Evolutionary conservation across 1,140 invertebrate genomes (phyloP).

Genomic region (Monochamus saltuarius): DNA sequence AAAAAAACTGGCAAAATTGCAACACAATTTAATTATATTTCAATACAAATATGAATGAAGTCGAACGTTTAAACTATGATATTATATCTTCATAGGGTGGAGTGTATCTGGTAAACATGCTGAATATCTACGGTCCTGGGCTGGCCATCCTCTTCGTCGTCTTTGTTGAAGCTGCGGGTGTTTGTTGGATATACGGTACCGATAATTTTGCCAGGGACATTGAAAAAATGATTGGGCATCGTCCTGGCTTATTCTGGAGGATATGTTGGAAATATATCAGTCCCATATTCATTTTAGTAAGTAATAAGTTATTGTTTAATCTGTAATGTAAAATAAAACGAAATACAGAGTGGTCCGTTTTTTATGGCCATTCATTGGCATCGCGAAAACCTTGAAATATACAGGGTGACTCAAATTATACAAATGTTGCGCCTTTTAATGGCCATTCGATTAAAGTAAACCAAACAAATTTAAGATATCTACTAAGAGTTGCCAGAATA

Average conservation of each 20-base stretch:
- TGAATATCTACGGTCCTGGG: slow-evolving; percentile 94
- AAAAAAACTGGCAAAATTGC: neutral
- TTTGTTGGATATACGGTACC: slow-evolving; percentile 96
- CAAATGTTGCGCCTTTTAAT: too few species aligned
- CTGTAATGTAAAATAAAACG: too few species aligned
- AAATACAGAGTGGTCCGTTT: too few species aligned
- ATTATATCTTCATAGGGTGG: slow-evolving; percentile 66
- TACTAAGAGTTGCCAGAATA: too few species aligned
- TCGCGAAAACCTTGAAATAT: too few species aligned
- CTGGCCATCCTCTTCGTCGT: slow-evolving; percentile 96
- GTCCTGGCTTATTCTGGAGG: slow-evolving; percentile 87
- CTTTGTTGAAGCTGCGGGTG: slow-evolving; percentile 91
- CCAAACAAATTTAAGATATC: too few species aligned
- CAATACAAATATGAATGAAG: neutral
- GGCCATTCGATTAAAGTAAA: too few species aligned
- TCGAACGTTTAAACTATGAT: too few species aligned
- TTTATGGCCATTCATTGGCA: too few species aligned
- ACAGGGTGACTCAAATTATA: too few species aligned
- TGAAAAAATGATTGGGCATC: slow-evolving; percentile 86
- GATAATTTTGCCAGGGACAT: slow-evolving; percentile 86
- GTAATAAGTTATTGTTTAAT: too few species aligned
- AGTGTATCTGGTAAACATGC: slow-evolving; percentile 90
- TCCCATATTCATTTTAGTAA: slow-evolving; percentile 75
- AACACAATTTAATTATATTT: too few species aligned
- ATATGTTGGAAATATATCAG: slow-evolving; percentile 92